Base-by-base conservation (phyloP, 2,113 vertebrate genomes). In the Leuciscus idus region DNA sequence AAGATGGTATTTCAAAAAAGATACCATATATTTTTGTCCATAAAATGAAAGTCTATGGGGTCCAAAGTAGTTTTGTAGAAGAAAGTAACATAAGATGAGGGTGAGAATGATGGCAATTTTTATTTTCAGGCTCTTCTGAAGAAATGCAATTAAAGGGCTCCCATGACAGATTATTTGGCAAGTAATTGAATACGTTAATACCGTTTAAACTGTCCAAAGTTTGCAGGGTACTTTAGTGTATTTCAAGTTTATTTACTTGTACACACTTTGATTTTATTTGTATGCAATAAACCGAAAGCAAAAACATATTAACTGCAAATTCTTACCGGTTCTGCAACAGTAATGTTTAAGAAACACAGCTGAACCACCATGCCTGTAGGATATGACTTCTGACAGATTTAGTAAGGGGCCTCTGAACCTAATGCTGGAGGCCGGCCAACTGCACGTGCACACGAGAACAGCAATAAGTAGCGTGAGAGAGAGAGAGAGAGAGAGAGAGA, bases 361-460 rank as follows among this genome's bases (percentile, higher is more conserved):
- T 80, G 33, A 62, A 80, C 55, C 23, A 62, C 33, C 19, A 19
- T 43, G 52, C 36, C 52, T n/a, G 55, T n/a, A 80, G 23, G 57
- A 80, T 26, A 43, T 80, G 57, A n/a, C 77, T 80, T 79, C 33
- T 43, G 70, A n/a, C 23, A 62, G 59, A 81, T 81, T 81, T 81
- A 81, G 61, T 66, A 66, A 50, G 23, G 21, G n/a, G 39, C 61
- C 61, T 48, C 43, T 66, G 39, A 81, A 81, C 26, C 19, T 28
- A 26, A 30, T 2, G 26, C 59, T 81, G 79, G 79, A 66, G 59
- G 79, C 59, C 9, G 6, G 39, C 79, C 61, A 81, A 64, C 59
- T 30, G 39, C 79, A 81, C 39, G n/a, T 81, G 79, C 39, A 50
- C 36, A 19, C 15, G 7, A 81, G 23, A 21, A 26, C 33, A 81